Conservation (phyloP, 2,888 invertebrate genomes). For the Orthonychiurus folsomi region DNA sequence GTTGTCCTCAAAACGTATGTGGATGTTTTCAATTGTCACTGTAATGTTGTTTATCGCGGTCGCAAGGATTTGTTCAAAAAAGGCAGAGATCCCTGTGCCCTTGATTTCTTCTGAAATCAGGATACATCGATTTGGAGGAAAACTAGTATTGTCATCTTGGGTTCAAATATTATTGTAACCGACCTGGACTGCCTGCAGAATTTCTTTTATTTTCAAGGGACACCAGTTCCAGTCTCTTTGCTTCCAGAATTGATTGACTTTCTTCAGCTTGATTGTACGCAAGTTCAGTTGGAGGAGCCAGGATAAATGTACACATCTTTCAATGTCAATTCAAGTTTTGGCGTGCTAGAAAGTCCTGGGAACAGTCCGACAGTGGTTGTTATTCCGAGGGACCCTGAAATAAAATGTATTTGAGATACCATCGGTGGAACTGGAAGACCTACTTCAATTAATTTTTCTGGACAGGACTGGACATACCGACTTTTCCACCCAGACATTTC, state of each 20-base stretch:
- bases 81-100: too few species aligned
- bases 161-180: constrained; percentile 46
- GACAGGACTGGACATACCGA: too few species aligned
- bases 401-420: too few species aligned
- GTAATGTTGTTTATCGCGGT: constrained; percentile 71
- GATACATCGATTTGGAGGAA: too few species aligned
- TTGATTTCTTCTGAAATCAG: too few species aligned
- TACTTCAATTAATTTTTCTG: too few species aligned
- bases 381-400: too few species aligned
- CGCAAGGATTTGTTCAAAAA: constrained; percentile 63
- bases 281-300: constrained; percentile 2
- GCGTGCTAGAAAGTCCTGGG: background rate
- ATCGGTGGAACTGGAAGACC: too few species aligned
- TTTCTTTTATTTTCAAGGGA: constrained; percentile 42
- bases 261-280: background rate
- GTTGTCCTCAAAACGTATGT: constrained; percentile 70
- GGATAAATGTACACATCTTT: constrained; percentile 11
- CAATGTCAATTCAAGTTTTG: background rate
- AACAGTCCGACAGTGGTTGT: too few species aligned
- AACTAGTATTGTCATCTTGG: background rate
- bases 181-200: too few species aligned
- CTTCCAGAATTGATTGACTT: background rate
- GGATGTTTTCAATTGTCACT: constrained; percentile 66
- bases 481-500: background rate
- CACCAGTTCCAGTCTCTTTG: background rate